phyloP scores from a whole-genome alignment of 2,797 vertebrate genomes.

The Pseudochirops cupreus region DNA sequence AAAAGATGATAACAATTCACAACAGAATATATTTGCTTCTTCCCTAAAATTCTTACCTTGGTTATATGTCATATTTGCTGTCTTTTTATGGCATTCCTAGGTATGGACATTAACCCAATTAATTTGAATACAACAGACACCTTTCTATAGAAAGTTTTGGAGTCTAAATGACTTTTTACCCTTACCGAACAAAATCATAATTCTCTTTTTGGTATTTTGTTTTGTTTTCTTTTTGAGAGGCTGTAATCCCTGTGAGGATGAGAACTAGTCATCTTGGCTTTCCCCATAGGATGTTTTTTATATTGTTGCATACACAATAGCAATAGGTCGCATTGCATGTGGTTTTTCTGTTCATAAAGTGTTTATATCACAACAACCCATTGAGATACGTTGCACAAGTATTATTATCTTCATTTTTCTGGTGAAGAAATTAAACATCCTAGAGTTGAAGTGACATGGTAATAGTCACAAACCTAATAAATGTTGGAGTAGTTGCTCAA shows the following conservation, averaged over 20 bases:
- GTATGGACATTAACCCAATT: not conserved
- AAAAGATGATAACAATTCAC: not conserved
- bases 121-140: not conserved
- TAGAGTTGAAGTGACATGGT: slow-evolving; percentile 71
- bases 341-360: slow-evolving; percentile 1
- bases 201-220: not conserved
- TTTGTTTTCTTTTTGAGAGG: not conserved
- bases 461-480: no score
- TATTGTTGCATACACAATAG: not conserved
- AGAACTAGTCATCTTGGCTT: not conserved
- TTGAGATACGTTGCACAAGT: no score
- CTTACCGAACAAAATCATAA: slow-evolving; percentile 25
- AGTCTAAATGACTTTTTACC: not conserved
- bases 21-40: slow-evolving; percentile 24
- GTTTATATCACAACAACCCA: no score
- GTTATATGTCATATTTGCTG: slow-evolving; percentile 57
- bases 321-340: slow-evolving; percentile 46
- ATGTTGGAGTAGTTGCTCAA: no score
- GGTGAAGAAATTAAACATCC: slow-evolving; percentile 37
- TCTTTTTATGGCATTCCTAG: not conserved
- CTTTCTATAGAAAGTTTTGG: not conserved
- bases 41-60: slow-evolving; percentile 57
- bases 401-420: no score
- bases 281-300: not conserved
- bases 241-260: not conserved